phyloP scores from a whole-genome alignment of 2,888 invertebrate species.

The Alloscopus bannaensis region DNA sequence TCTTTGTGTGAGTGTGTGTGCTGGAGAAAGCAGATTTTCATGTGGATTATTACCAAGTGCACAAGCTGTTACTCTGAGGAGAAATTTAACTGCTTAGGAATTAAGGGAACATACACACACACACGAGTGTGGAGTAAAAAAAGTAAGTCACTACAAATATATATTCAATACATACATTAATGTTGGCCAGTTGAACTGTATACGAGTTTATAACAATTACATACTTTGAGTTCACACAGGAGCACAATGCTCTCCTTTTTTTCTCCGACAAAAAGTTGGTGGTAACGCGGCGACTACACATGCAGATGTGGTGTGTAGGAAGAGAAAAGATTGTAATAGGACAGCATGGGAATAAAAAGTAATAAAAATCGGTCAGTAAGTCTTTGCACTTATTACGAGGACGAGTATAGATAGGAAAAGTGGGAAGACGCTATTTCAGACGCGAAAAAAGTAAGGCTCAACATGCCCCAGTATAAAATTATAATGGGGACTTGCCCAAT shows the following conservation, averaged over 20 bases:
- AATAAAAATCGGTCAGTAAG: slow-evolving; percentile 42
- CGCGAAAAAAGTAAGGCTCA: slow-evolving; percentile 12
- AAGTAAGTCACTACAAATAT: background rate
- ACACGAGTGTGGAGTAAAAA: background rate
- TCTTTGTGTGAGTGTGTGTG: slow-evolving; percentile 4
- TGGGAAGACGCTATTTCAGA: background rate
- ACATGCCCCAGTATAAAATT: slow-evolving; percentile 46
- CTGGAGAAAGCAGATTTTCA: background rate
- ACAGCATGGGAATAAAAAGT: slow-evolving; percentile 14
- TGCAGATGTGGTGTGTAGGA: slow-evolving; percentile 9
- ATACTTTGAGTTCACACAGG: too few relatives aligned
- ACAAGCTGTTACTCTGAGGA: background rate
- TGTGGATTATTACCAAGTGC: slow-evolving; percentile 1
- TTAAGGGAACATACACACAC: background rate
- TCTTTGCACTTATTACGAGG: background rate
- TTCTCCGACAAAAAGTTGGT: too few relatives aligned
- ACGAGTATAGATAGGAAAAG: background rate
- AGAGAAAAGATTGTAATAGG: background rate
- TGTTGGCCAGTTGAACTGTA: too few relatives aligned
- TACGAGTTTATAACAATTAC: too few relatives aligned
- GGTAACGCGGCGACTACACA: too few relatives aligned
- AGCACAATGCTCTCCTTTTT: too few relatives aligned
- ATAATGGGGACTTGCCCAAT: slow-evolving; percentile 1
- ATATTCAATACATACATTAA: too few relatives aligned
- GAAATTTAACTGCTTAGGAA: background rate